These are phyloP conservation scores for Drosophila barbarae DNA, from an alignment of 2,888 invertebrate genomes.

Conservation along the genomic window DNA sequence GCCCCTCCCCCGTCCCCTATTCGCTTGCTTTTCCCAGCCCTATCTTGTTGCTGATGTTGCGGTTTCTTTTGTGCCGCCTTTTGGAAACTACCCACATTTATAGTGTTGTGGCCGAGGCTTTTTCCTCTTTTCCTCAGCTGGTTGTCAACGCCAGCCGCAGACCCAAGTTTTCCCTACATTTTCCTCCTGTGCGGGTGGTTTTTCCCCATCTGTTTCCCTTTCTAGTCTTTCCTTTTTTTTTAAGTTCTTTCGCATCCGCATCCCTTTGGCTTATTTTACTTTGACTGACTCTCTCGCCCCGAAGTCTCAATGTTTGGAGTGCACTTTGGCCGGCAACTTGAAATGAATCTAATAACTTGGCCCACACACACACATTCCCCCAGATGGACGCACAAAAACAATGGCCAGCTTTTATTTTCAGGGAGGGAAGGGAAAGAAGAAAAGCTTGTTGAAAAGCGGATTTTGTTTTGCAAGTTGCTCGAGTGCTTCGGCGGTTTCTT, in stretches of 20 bases:
- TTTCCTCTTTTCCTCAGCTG: slow-evolving; percentile 35
- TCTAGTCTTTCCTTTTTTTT: slow-evolving; percentile 24
- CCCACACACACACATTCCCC: slow-evolving; percentile 22
- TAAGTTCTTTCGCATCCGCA: slow-evolving; percentile 42
- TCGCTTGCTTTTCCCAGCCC: slow-evolving; percentile 3
- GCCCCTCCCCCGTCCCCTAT: background rate
- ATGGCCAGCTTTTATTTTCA: slow-evolving; percentile 33
- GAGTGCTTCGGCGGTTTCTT: slow-evolving; percentile 55
- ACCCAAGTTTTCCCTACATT: slow-evolving; percentile 26
- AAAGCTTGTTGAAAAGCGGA: slow-evolving; percentile 54
- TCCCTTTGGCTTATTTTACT: slow-evolving; percentile 67
- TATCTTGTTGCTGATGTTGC: slow-evolving; percentile 70
- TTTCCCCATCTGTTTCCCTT: slow-evolving; percentile 8
- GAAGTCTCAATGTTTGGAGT: slow-evolving; percentile 60
- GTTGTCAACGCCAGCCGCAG: slow-evolving; percentile 69
- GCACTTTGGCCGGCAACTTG: slow-evolving; percentile 72
- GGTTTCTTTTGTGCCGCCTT: slow-evolving; percentile 70
- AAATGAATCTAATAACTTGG: slow-evolving; percentile 74
- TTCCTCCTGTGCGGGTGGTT: slow-evolving; percentile 8
- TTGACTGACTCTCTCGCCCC: slow-evolving; percentile 31
- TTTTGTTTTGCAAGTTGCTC: slow-evolving; percentile 63
- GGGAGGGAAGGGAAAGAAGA: background rate
- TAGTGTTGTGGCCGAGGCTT: slow-evolving; percentile 65
- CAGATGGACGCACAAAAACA: slow-evolving; percentile 52
- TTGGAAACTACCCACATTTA: slow-evolving; percentile 70